Base-by-base conservation (phyloP, 2,113 vertebrate species). In the Sturnus vulgaris region DNA sequence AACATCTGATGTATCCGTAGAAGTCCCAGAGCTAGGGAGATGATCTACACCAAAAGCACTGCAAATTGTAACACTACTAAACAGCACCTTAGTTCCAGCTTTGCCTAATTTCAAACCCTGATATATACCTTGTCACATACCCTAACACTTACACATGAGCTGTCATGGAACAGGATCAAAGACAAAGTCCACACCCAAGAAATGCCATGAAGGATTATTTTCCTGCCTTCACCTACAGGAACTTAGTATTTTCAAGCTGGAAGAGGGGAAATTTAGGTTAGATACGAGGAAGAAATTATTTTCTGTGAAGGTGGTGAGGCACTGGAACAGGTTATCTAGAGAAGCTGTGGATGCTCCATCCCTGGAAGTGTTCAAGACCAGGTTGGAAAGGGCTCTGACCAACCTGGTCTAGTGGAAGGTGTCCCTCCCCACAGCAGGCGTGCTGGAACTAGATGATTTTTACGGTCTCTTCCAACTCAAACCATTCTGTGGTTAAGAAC, bases 81-180 rank as follows among this genome's bases (percentile, higher is more conserved):
- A 55, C 1, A 60, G 47, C 53, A 76, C 30, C 71, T 85, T 17
- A 28, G 18, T 56, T 90, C 49, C 82, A 69, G 24, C 60, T 59
- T 14, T 83, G 79, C 22, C 24, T 59, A 88, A 16, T 83, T 90
- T 42, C 86, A 86, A 82, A 77, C 15, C 21, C 55, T 35, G 39
- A 80, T 72, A 64, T 0, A 80, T 12, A 70, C 79, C 63, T 82
- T 65, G 70, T 91, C 75, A 37, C 49, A 37, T 87, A 86, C 31
- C 40, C 70, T 37, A 82, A 42, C 44, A 10, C 60, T 86, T 78
- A 81, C 0, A 59, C 11, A 44, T 39, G 37, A 93, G 66, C 64
- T 91, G 55, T 90, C 64, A 80, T 31, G 75, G 59, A 95, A 91
- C 14, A 89, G 40, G 81, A 94, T 95, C 81, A 95, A 97, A 95